Percentiles rank a stretch among this genome's conserved stretches.
Conservation (phyloP, 2,888 invertebrate genomes). For the Calliopum simillimum region DNA sequence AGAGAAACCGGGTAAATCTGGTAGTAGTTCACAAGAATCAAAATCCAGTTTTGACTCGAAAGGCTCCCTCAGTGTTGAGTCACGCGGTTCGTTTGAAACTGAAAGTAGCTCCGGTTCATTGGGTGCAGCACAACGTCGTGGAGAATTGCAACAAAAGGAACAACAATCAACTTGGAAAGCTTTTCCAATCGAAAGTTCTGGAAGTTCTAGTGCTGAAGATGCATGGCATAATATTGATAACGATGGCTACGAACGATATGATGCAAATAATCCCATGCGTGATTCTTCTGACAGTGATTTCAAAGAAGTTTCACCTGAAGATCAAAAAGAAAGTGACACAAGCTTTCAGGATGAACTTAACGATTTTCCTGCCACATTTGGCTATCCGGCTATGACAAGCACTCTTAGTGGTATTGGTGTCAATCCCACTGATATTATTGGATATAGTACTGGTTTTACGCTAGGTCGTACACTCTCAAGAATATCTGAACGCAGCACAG, state of each 20-base stretch:
- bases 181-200: conserved; percentile 86
- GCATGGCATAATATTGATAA: conserved; percentile 83
- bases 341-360: conserved; percentile 81
- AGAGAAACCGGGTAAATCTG: conserved; percentile 58
- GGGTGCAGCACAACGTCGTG: conserved; percentile 77
- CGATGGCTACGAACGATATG: conserved; percentile 71
- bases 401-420: conserved; percentile 69
- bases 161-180: conserved; percentile 85
- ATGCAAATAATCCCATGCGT: conserved; percentile 63
- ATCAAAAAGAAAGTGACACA: conserved; percentile 71
- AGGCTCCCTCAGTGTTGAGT: conserved; percentile 76
- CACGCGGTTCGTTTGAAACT: conserved; percentile 79
- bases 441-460: conserved; percentile 80
- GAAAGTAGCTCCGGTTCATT: conserved; percentile 81
- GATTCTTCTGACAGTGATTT: conserved; percentile 65
- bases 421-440: conserved; percentile 76
- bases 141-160: conserved; percentile 73
- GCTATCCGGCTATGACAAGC: conserved; percentile 74
- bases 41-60: conserved; percentile 75
- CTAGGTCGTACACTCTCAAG: conserved; percentile 83
- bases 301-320: conserved; percentile 70
- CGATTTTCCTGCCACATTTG: conserved; percentile 80
- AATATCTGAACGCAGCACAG: conserved; percentile 89
- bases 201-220: conserved; percentile 87
- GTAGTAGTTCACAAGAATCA: conserved; percentile 68